Conservation (phyloP, 2,888 invertebrate species). For the Drosophila formosana region DNA sequence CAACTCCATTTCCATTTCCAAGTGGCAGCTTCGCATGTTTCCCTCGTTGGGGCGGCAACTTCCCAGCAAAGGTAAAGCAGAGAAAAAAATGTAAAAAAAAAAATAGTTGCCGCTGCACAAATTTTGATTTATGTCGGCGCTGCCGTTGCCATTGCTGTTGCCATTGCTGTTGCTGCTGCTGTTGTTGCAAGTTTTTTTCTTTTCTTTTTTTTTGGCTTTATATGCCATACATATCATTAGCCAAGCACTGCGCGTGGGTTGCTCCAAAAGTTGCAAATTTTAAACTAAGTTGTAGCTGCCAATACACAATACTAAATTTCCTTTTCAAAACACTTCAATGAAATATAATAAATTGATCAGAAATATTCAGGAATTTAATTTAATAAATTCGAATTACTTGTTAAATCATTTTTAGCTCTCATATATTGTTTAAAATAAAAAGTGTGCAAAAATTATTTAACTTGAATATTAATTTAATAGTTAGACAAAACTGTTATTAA, state of each 20-base stretch:
- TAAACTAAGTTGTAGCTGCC: not conserved
- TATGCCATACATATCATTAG: constrained; percentile 77
- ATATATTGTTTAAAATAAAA: too few species aligned
- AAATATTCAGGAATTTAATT: too few species aligned
- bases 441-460: too few species aligned
- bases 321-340: too few species aligned
- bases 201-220: constrained; percentile 36
- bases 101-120: constrained; percentile 51
- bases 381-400: too few species aligned
- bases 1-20: constrained; percentile 45
- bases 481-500: too few species aligned
- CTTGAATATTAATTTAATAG: too few species aligned
- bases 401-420: too few species aligned
- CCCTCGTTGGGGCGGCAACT: constrained; percentile 53
- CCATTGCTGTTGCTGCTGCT: constrained; percentile 11
- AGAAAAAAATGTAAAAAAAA: constrained; percentile 5
- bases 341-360: too few species aligned
- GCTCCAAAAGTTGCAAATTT: constrained; percentile 16
- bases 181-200: constrained; percentile 27
- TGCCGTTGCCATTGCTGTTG: constrained; percentile 4
- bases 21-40: constrained; percentile 53
- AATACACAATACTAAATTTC: too few species aligned
- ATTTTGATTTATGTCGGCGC: constrained; percentile 72
- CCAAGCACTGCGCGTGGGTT: constrained; percentile 29
- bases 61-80: constrained; percentile 46